phyloP scores from a whole-genome alignment of 2,113 vertebrate species.

The Phrynosoma platyrhinos region DNA sequence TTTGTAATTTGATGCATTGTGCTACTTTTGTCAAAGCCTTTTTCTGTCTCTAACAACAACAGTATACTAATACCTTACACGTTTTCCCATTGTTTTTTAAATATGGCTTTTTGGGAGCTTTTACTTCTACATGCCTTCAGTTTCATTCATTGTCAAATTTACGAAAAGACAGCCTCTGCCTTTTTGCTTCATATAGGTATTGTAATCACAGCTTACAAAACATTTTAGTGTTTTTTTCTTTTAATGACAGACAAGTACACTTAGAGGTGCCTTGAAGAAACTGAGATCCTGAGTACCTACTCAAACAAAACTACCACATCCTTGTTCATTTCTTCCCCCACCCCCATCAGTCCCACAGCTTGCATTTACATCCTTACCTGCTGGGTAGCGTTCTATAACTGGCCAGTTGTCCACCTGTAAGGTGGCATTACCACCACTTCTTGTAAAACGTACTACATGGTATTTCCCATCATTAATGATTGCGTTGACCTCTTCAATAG shows the following conservation, averaged over 20 bases:
- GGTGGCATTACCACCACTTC: slow-evolving; percentile 98
- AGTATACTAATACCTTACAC: slow-evolving; percentile 63
- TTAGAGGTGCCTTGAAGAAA: slow-evolving; percentile 57
- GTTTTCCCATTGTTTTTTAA: background rate
- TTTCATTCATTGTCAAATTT: slow-evolving; percentile 73
- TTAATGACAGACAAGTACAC: slow-evolving; percentile 59
- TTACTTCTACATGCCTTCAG: slow-evolving; percentile 62
- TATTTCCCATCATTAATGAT: slow-evolving; percentile 99
- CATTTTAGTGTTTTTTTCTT: slow-evolving; percentile 45
- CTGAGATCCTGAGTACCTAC: slow-evolving; percentile 38
- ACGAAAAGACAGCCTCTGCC: slow-evolving; percentile 61
- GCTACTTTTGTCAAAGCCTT: slow-evolving; percentile 95
- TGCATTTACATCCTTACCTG: slow-evolving; percentile 86
- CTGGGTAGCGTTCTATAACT: slow-evolving; percentile 96
- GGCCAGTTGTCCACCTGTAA: slow-evolving; percentile 99
- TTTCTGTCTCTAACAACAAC: slow-evolving; percentile 63
- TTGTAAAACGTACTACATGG: slow-evolving; percentile 97
- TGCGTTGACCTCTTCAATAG: slow-evolving; percentile 95
- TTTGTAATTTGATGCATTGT: slow-evolving; percentile 48
- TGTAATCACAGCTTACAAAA: slow-evolving; percentile 56
- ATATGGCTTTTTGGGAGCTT: slow-evolving; percentile 62
- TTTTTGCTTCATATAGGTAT: slow-evolving; percentile 72
- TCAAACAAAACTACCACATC: slow-evolving; percentile 50
- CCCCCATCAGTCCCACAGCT: slow-evolving; percentile 17
- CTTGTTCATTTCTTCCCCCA: slow-evolving; percentile 38